Evolutionary conservation across 2,797 vertebrate genomes (phyloP).

Genomic region (Chrysocyon brachyurus): DNA sequence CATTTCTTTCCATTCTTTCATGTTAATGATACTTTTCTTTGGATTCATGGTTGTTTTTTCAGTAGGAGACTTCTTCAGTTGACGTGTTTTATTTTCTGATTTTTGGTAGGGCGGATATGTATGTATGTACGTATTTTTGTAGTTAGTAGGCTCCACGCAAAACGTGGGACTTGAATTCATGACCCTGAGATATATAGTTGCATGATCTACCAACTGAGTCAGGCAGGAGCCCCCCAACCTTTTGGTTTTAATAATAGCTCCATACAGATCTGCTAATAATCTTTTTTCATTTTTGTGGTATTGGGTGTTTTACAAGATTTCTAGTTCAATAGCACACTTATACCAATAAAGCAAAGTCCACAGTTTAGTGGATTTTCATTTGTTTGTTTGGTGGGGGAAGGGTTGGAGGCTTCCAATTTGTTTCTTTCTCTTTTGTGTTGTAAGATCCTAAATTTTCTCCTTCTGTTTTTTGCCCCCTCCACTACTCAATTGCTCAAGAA

Average conservation of each 20-base stretch:
- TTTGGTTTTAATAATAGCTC: not conserved
- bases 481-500: not conserved
- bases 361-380: not conserved
- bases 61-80: not conserved
- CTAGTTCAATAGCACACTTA: not conserved
- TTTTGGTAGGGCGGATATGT: not conserved
- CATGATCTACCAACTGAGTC: not conserved
- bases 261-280: not conserved
- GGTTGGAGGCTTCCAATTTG: not conserved
- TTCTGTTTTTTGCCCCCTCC: not conserved
- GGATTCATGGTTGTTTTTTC: not conserved
- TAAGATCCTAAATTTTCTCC: not conserved
- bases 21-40: not conserved
- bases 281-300: not conserved
- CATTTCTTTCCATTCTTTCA: not conserved
- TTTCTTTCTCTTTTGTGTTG: not conserved
- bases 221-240: fast-evolving
- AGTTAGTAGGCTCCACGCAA: not conserved
- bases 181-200: not conserved
- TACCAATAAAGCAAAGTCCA: not conserved
- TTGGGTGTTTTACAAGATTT: not conserved
- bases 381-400: not conserved
- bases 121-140: not conserved
- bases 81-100: not conserved
- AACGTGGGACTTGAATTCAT: not conserved